Evolutionary conservation across 2,888 invertebrate genomes (phyloP).

Genomic region (Rhingia campestris): DNA sequence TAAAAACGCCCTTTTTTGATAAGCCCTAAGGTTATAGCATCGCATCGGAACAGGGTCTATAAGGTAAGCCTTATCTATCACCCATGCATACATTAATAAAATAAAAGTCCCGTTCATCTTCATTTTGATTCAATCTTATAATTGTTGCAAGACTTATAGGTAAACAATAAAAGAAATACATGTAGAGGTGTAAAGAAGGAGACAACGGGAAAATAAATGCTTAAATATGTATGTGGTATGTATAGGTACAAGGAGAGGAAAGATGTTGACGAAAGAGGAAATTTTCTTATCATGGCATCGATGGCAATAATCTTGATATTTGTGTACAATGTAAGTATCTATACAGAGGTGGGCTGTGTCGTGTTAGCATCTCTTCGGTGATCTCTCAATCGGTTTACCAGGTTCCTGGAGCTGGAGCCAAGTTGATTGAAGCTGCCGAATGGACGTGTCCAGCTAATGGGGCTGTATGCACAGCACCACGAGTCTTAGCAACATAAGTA

Average conservation of each 20-base stretch:
- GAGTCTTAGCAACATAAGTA: slow-evolving; percentile 81
- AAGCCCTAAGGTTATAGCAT: too few species aligned
- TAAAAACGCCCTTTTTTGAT: too few species aligned
- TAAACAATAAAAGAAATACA: slow-evolving; percentile 20
- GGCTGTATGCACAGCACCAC: slow-evolving; percentile 83
- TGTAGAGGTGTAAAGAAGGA: slow-evolving; percentile 38
- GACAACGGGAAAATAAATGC: slow-evolving; percentile 28
- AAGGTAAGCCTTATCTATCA: too few species aligned
- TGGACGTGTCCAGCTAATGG: slow-evolving; percentile 82
- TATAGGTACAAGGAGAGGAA: slow-evolving; percentile 27
- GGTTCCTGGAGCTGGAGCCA: slow-evolving; percentile 83
- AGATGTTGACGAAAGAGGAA: slow-evolving; percentile 62
- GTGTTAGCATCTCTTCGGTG: slow-evolving; percentile 15
- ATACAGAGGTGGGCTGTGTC: slow-evolving; percentile 62
- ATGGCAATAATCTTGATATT: slow-evolving; percentile 29
- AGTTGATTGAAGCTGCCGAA: slow-evolving; percentile 80
- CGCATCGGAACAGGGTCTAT: too few species aligned
- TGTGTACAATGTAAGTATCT: slow-evolving; percentile 7
- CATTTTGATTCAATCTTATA: slow-evolving; percentile 66
- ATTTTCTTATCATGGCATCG: slow-evolving; percentile 46
- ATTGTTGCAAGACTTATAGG: slow-evolving; percentile 65
- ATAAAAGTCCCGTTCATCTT: background rate
- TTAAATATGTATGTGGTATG: slow-evolving; percentile 56
- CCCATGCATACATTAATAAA: background rate
- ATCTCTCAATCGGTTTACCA: slow-evolving; percentile 59